A percentile compares a stretch with the other conserved stretches of the same genome.
These are phyloP conservation scores for Nerophis lumbriciformis DNA, from an alignment of 2,113 vertebrate genomes.

Conservation along the genomic window DNA sequence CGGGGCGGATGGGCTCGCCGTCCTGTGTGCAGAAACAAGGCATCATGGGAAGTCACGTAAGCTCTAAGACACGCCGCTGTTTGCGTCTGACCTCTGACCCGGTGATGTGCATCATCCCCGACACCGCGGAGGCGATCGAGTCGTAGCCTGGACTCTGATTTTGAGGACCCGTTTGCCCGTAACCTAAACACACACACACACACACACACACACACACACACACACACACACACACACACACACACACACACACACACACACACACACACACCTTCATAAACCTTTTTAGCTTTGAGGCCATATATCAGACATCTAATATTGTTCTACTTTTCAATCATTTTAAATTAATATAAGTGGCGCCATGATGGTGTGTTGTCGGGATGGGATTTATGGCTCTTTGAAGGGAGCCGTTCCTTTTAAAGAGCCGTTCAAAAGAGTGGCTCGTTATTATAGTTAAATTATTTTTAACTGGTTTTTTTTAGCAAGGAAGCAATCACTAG, in stretches of 20 bases:
- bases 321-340: too few relatives aligned
- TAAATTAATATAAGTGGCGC: too few relatives aligned
- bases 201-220: conserved; percentile 6
- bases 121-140: conserved; percentile 85
- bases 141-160: conserved; percentile 85
- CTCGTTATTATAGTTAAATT: too few relatives aligned
- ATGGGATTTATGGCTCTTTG: too few relatives aligned
- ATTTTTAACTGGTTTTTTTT: too few relatives aligned
- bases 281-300: too few relatives aligned
- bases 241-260: background rate
- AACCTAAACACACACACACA: conserved; percentile 71
- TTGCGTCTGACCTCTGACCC: conserved; percentile 80
- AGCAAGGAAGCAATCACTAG: too few relatives aligned
- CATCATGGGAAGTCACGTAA: conserved; percentile 12
- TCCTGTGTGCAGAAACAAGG: conserved; percentile 60
- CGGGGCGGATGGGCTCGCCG: conserved; percentile 86
- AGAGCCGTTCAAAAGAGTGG: too few relatives aligned
- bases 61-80: too few relatives aligned
- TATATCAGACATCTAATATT: too few relatives aligned
- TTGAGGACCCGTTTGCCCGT: conserved; percentile 87
- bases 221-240: background rate
- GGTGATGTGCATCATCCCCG: conserved; percentile 93
- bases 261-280: conserved; percentile 3
- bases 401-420: too few relatives aligned
- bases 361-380: too few relatives aligned